phyloP scores from a whole-genome alignment of 2,113 vertebrate genomes.

The Xiphophorus couchianus region DNA sequence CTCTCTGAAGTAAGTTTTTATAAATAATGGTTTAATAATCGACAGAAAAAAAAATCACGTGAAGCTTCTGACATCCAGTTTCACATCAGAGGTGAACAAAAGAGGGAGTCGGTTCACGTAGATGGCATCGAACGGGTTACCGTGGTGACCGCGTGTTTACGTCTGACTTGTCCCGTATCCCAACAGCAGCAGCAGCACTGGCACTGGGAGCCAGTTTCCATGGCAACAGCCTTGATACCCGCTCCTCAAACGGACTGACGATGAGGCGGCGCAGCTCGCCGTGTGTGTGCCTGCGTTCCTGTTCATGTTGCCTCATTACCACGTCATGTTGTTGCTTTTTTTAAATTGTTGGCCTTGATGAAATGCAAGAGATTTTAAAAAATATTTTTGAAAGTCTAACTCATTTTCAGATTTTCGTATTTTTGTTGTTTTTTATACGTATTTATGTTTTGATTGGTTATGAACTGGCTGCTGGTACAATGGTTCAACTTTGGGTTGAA shows the following conservation, averaged over 20 bases:
- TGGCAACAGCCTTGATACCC: conserved; percentile 74
- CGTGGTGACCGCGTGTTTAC: conserved; percentile 76
- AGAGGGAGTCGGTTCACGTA: not conserved
- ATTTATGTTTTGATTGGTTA: not conserved
- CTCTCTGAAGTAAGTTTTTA: too few species aligned
- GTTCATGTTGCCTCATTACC: not conserved
- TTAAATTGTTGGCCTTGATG: not conserved
- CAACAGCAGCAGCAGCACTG: conserved; percentile 55
- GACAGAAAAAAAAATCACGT: too few species aligned
- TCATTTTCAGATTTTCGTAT: not conserved
- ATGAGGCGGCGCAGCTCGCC: conserved; percentile 22
- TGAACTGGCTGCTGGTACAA: not conserved
- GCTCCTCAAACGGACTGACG: conserved; percentile 32
- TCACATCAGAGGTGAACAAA: not conserved
- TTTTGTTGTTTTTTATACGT: too few species aligned
- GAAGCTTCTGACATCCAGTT: not conserved
- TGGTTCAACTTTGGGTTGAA: not conserved
- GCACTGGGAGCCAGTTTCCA: conserved; percentile 79
- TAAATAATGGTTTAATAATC: too few species aligned
- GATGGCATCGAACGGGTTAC: conserved; percentile 68
- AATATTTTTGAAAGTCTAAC: not conserved
- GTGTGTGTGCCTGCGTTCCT: not conserved
- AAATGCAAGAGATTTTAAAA: not conserved
- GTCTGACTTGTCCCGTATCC: conserved; percentile 60
- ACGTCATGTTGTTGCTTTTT: not conserved